phyloP scores from a whole-genome alignment of 2,113 vertebrate species.

The Pampusana beccarii region DNA sequence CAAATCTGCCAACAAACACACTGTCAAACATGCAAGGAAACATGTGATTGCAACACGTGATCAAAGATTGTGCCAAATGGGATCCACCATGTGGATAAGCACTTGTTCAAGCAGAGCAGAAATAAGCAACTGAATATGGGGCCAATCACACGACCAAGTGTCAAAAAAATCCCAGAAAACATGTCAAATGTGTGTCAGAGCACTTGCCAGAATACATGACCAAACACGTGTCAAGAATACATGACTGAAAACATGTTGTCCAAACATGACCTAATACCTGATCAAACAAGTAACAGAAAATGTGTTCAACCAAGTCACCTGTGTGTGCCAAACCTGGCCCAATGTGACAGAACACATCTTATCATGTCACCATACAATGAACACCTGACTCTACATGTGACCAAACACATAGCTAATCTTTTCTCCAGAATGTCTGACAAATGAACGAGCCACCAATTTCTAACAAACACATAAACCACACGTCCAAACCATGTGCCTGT shows the following conservation, averaged over 20 bases:
- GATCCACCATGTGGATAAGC: not conserved
- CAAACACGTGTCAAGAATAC: not conserved
- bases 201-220: not conserved
- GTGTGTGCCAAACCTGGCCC: not conserved
- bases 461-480: not conserved
- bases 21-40: not conserved
- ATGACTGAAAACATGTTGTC: not conserved
- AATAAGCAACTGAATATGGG: not conserved
- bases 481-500: not conserved
- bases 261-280: not conserved
- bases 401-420: not conserved
- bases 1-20: not conserved
- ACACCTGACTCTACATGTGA: not conserved
- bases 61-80: not conserved
- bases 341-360: not conserved
- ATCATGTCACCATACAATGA: not conserved
- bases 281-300: not conserved
- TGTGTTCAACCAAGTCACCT: not conserved
- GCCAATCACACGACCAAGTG: not conserved
- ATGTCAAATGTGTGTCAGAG: not conserved
- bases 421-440: not conserved
- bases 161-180: not conserved
- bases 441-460: not conserved
- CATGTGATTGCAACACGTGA: accelerated
- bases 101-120: not conserved